Conservation (phyloP, 2,888 invertebrate genomes). For the Megastigmus dorsalis region DNA sequence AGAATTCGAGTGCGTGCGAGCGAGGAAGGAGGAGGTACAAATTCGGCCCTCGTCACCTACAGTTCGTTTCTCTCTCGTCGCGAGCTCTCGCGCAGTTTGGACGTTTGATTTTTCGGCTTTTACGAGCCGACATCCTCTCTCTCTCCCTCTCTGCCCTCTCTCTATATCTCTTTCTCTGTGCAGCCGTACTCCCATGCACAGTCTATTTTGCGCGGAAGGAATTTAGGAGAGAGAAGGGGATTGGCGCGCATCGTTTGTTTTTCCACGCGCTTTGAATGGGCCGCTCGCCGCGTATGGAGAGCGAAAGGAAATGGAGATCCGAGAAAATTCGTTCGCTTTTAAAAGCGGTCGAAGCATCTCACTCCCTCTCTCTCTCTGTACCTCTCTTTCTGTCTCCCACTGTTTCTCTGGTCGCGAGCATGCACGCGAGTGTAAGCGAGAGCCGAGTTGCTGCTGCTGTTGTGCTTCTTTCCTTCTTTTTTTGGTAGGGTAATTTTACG, state of each 20-base stretch:
- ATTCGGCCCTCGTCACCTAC: slow-evolving; percentile 20
- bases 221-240: no score
- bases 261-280: neutral
- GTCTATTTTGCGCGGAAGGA: no score
- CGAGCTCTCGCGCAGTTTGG: neutral
- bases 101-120: slow-evolving; percentile 36
- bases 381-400: neutral
- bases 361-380: neutral
- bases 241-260: slow-evolving; percentile 17
- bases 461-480: slow-evolving; percentile 18
- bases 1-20: neutral
- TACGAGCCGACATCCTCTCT: no score
- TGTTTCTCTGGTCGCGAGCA: no score
- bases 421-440: neutral
- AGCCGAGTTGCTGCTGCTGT: no score
- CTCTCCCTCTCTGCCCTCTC: no score
- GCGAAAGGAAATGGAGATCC: slow-evolving; percentile 40
- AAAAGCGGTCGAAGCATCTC: neutral
- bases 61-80: no score
- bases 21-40: neutral
- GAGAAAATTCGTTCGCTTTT: slow-evolving; percentile 32
- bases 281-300: no score
- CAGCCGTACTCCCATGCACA: no score
- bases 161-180: no score
- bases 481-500: slow-evolving; percentile 48